phyloP scores from a whole-genome alignment of 2,113 vertebrate species.

The Rhinopithecus roxellana region DNA sequence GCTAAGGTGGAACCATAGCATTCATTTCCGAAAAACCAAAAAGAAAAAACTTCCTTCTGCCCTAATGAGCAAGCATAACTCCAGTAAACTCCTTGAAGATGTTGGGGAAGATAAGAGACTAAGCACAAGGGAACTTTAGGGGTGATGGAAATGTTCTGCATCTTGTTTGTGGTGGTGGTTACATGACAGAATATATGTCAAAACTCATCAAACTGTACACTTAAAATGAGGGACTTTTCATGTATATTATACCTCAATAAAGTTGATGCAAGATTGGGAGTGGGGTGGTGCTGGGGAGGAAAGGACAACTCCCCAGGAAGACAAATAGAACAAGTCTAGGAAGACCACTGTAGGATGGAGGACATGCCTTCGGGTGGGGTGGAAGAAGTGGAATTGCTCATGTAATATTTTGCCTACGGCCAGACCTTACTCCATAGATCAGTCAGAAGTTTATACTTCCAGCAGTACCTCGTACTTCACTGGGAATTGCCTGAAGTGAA shows the following conservation, averaged over 20 bases:
- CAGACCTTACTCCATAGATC: background rate
- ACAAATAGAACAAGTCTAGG: background rate
- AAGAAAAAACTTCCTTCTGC: background rate
- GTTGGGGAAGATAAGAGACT: background rate
- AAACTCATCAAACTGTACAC: conserved; percentile 11
- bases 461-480: background rate
- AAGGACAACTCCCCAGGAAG: background rate
- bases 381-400: background rate
- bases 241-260: conserved; percentile 26
- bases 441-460: background rate
- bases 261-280: background rate
- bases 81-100: background rate
- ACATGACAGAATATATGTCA: background rate
- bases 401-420: background rate
- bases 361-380: accelerated
- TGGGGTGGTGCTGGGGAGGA: background rate
- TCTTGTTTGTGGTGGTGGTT: background rate
- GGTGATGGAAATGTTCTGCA: background rate
- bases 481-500: background rate
- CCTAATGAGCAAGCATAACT: background rate
- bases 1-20: background rate
- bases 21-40: background rate
- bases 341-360: background rate
- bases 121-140: background rate
- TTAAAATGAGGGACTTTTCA: background rate